A percentile compares a stretch with the other conserved stretches of the same genome.
Conservation (phyloP, 2,888 invertebrate genomes). For the Aromia moschata region DNA sequence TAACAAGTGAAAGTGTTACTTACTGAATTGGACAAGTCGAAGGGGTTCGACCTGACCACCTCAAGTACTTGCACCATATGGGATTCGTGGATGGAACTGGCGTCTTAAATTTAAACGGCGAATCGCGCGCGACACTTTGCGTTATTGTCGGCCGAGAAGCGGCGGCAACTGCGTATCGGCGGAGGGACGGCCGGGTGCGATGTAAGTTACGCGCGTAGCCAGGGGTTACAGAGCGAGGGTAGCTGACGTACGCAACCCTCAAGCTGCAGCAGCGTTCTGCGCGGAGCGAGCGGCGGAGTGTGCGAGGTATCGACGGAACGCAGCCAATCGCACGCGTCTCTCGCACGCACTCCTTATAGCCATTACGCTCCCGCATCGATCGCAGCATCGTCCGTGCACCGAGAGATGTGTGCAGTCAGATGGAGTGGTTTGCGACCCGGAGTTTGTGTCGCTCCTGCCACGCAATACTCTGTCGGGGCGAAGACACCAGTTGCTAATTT, state of each 20-base stretch:
- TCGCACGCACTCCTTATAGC: constrained; percentile 62
- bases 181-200: constrained; percentile 26
- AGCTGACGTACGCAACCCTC: constrained; percentile 44
- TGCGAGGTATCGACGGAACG: constrained; percentile 54
- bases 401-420: constrained; percentile 49
- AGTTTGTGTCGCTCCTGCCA: constrained; percentile 12
- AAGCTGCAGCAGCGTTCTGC: constrained; percentile 55
- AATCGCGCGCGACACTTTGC: constrained; percentile 27
- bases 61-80: constrained; percentile 86
- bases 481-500: not conserved
- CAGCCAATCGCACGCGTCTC: constrained; percentile 60
- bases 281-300: constrained; percentile 36
- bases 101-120: constrained; percentile 25
- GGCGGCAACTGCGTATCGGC: constrained; percentile 31
- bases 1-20: constrained; percentile 51
- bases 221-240: constrained; percentile 39
- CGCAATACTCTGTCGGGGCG: not conserved
- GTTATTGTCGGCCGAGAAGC: no score
- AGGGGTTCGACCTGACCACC: constrained; percentile 81
- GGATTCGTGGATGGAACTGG: constrained; percentile 35
- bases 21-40: constrained; percentile 82
- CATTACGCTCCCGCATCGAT: constrained; percentile 60
- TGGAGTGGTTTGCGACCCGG: constrained; percentile 45
- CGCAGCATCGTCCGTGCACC: constrained; percentile 45
- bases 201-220: constrained; percentile 39